These are phyloP conservation scores for Gryon sp. DNA, from an alignment of 1,140 invertebrate species.

Conservation along the genomic window DNA sequence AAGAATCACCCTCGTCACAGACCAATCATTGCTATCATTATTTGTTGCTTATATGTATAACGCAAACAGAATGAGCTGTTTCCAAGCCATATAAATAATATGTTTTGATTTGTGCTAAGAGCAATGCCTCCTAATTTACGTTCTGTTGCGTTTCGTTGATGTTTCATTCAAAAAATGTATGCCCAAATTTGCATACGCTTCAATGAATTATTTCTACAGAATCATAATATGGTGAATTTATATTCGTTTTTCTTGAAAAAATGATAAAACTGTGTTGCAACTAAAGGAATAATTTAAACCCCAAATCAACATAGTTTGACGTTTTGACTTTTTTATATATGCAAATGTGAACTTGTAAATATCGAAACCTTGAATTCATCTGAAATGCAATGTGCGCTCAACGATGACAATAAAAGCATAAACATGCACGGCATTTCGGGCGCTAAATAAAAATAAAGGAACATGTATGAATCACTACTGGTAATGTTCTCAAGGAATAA, in stretches of 20 bases:
- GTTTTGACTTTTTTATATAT: constrained; percentile 34
- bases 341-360: constrained; percentile 38
- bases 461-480: constrained; percentile 43
- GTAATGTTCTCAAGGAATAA: constrained; percentile 54
- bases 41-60: constrained; percentile 61
- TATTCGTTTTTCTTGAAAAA: no score
- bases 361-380: constrained; percentile 39
- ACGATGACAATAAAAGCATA: constrained; percentile 59
- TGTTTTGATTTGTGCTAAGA: constrained; percentile 54
- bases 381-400: constrained; percentile 48
- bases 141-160: constrained; percentile 36
- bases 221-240: not conserved
- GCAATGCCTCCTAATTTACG: constrained; percentile 44
- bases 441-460: constrained; percentile 41
- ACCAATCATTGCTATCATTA: constrained; percentile 79
- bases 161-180: constrained; percentile 44
- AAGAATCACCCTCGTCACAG: constrained; percentile 76
- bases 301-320: constrained; percentile 23
- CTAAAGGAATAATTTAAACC: constrained; percentile 14
- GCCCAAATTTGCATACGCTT: constrained; percentile 32
- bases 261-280: no score
- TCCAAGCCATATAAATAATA: constrained; percentile 49
- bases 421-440: constrained; percentile 45
- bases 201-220: constrained; percentile 26
- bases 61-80: constrained; percentile 45